Evolutionary conservation across 2,797 vertebrate species (phyloP), one percentile per base, ranked within the genome.

Genomic region (Lepus townsendii): DNA sequence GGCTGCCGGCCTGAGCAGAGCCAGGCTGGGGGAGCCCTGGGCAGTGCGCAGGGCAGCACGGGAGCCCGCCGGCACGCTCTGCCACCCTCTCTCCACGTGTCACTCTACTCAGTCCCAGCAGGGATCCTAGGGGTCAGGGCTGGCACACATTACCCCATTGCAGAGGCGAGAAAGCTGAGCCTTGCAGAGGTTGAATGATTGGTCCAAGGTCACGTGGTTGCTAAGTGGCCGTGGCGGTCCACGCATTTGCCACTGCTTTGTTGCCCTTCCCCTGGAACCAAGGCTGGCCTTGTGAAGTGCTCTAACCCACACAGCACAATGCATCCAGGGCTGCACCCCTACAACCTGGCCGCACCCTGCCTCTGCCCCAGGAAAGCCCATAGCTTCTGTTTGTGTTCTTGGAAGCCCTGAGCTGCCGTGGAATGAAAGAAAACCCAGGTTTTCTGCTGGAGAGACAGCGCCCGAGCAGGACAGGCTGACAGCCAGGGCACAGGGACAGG

Each of bases 121-220:
- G 42, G 30, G 13, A 60, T 16, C 6, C 42, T 0, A 12, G 0
- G 54, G 17, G 16, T 27, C 32, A 57, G 1, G 2, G 35, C 54
- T 22, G 16, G 20, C 3, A 19, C 54, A 57, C 42, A 20, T 14
- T 3, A 26, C 26, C 24, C 27, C 32, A 5, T 38, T 78, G 76
- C 54, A 80, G 78, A 86, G 32, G 71, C 14, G 30, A 73, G 79
- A 65, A 80, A 38, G 52, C 2, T 10, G 62, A 93, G 65, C 42
- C 79, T 16, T 27, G 54, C 60, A 57, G 68, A 38, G 13, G 24
- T 54, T n/a, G 13, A 87, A 82, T 32, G 72, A 57, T 30, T 50
- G 57, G 60, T 50, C 71, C 9, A 66, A 42, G 16, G 42, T 78
- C 19, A 1, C 19, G 7, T 7, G 63, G 50, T 57, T 30, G 17